These are phyloP conservation scores for Atlantisia rogersi DNA, from an alignment of 2,113 vertebrate genomes.

Conservation along the genomic window DNA sequence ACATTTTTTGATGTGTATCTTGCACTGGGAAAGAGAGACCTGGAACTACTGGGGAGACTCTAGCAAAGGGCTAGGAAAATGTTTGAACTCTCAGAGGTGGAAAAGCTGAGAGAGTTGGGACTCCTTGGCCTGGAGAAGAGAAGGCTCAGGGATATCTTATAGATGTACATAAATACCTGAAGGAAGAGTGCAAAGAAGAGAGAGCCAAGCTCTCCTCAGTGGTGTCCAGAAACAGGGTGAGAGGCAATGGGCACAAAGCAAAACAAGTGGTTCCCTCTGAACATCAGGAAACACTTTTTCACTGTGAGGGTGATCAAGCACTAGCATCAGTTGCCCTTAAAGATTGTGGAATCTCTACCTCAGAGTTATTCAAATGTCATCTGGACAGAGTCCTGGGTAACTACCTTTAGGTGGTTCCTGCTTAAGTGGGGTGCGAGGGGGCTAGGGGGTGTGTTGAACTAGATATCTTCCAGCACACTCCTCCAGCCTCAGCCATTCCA, in stretches of 20 bases:
- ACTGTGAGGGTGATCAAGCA: fast-evolving
- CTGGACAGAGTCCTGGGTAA: not conserved
- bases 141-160: not conserved
- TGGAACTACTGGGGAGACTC: not conserved
- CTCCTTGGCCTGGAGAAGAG: not conserved
- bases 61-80: not conserved
- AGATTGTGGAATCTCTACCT: not conserved
- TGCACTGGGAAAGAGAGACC: not conserved
- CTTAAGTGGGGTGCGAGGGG: not conserved
- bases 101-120: not conserved
- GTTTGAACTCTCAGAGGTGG: not conserved
- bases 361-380: not conserved
- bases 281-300: not conserved
- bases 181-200: not conserved
- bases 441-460: not conserved
- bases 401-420: not conserved
- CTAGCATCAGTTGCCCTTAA: not conserved
- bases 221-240: not conserved
- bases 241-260: not conserved
- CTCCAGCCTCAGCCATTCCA: not conserved
- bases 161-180: not conserved
- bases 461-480: not conserved
- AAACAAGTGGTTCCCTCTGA: not conserved
- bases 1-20: not conserved
- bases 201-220: not conserved